Conservation (phyloP, 2,888 invertebrate species). For the Biston stratarius region DNA sequence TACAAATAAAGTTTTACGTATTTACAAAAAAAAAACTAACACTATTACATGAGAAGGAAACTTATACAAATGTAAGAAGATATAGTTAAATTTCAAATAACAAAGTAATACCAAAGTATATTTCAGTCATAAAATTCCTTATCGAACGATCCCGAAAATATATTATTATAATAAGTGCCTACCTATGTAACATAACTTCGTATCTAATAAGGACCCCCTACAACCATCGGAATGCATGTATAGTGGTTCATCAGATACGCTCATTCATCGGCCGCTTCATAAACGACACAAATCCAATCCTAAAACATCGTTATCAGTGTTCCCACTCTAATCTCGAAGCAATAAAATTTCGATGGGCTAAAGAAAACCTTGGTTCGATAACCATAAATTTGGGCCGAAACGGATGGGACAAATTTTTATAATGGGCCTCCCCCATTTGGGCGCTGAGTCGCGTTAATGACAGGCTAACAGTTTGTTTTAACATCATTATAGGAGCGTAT, state of each 20-base stretch:
- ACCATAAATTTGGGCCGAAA: slow-evolving; percentile 84
- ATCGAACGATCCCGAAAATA: not conserved
- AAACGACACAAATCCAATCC: slow-evolving; percentile 74
- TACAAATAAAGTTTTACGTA: not conserved
- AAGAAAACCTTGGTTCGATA: slow-evolving; percentile 82
- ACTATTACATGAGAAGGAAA: not conserved
- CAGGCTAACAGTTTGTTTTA: slow-evolving; percentile 86
- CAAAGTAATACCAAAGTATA: no score
- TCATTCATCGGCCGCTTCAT: slow-evolving; percentile 67
- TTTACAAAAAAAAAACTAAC: not conserved
- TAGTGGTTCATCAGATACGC: slow-evolving; percentile 55
- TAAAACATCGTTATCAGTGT: slow-evolving; percentile 84
- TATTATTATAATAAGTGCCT: not conserved
- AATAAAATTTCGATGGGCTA: slow-evolving; percentile 81
- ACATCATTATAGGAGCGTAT: slow-evolving; percentile 86
- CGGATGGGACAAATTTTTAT: slow-evolving; percentile 87
- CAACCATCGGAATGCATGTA: slow-evolving; percentile 45
- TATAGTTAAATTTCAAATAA: no score
- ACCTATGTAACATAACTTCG: slow-evolving; percentile 19
- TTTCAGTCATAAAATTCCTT: slow-evolving; percentile 9
- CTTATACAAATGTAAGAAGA: not conserved
- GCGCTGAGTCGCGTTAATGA: slow-evolving; percentile 81
- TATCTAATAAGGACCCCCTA: slow-evolving; percentile 39
- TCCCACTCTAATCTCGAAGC: slow-evolving; percentile 82
- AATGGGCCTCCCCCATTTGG: slow-evolving; percentile 84